Evolutionary conservation across 2,113 vertebrate genomes (phyloP), one percentile per base, ranked within the genome.

Genomic region (Paramisgurnus dabryanus): DNA sequence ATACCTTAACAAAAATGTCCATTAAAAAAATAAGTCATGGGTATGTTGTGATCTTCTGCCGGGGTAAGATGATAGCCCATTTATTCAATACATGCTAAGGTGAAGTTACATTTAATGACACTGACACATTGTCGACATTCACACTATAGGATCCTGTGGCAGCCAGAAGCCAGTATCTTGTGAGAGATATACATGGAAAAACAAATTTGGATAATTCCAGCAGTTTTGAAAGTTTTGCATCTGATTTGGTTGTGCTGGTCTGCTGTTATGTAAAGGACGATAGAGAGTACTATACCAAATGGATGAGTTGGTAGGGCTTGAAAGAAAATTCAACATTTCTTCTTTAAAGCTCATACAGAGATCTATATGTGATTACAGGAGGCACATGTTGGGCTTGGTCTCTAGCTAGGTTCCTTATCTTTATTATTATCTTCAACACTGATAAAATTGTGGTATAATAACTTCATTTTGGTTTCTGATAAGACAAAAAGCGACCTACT

Each of bases 401-500:
- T 13, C 55, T 58, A 15, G 6, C n/a, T 17, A 6, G 13, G 27
- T 34, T 34, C 27, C 27, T 2, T 34, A 34, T 34, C 1, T 34
- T 34, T 34, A 34, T 34, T 34, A 34, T 34, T 34, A 34, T 34
- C 27, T 34, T 34, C 27, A 34, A 34, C 27, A 34, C 27, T 34
- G 27, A 34, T 34, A 34, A 34, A 34, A 34, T 34, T 34, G 27
- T 34, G 27, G 27, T 34, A 34, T 34, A 34, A 34, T 34, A 34
- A 34, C 27, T 34, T 34, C 1, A 34, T 34, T 34, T 2, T 47
- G 43, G 67, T 47, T 68, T 49, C 34, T 39, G 50, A 0, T 40
- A n/a, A 40, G 9, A 65, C 4, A 2, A 49, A 11, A 67, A 47
- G 45, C 9, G 22, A 96, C 98, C 95, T 90, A 99, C 98, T 99